Percentiles rank a stretch among this genome's conserved stretches.
Evolutionary conservation across 2,113 vertebrate species (phyloP).

Genomic region (Lanius collurio): DNA sequence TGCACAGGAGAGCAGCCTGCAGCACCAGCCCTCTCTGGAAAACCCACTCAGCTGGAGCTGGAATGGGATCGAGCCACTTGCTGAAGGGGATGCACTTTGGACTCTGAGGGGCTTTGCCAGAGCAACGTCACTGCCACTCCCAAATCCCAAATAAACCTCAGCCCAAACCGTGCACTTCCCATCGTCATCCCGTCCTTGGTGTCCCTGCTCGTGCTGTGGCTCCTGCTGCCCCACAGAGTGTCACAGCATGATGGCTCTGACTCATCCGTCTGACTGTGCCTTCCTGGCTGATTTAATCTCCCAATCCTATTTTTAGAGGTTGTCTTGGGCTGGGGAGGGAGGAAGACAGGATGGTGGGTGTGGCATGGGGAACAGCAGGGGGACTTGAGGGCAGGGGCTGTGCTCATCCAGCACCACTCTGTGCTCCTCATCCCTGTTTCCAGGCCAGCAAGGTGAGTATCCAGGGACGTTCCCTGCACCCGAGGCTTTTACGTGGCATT

Average conservation of each 20-base stretch:
- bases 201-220: background rate
- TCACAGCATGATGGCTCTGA: background rate
- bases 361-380: rapidly evolving
- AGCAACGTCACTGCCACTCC: background rate
- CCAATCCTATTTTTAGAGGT: background rate
- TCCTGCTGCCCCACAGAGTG: background rate
- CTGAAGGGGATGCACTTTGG: background rate
- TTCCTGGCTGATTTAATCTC: background rate
- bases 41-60: background rate
- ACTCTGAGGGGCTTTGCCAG: background rate
- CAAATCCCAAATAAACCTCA: background rate
- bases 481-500: background rate
- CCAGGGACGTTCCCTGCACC: background rate
- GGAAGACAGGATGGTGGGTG: background rate
- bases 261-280: background rate
- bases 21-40: background rate
- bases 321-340: background rate
- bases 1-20: background rate
- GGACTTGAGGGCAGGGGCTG: background rate
- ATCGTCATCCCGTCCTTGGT: background rate
- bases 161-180: rapidly evolving
- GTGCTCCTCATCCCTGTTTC: background rate
- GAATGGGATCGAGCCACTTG: rapidly evolving
- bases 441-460: background rate
- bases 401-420: background rate